Base-by-base conservation (phyloP, 1,140 invertebrate genomes). In the Ditylenchus dipsaci region DNA sequence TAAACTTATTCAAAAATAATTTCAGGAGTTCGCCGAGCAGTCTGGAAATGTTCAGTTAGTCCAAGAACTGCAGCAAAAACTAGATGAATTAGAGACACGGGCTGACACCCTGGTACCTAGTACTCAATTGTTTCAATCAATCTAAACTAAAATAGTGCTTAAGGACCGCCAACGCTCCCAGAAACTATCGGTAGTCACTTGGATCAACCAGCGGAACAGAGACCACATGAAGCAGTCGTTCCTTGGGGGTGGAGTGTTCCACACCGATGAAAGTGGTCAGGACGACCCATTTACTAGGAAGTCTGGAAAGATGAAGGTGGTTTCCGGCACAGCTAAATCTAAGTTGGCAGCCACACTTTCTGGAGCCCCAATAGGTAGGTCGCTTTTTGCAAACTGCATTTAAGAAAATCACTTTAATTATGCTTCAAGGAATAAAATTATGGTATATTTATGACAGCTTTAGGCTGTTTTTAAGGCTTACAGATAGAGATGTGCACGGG, bases 241-340 rank as follows among this genome's bases (percentile, higher is more conserved):
- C 58, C 56, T 76, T 17, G 63, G 62, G 21, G 33, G 63, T 23
- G 63, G 45, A 26, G 26, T 42, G 17, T 23, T 57, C n/a, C 21
- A 15, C 13, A 72, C 30, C 23, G 57, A 47, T 7, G 53, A 26
- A 21, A 60, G 64, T 29, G 45, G 29, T n/a, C 64, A 76, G 21
- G 75, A 76, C 27, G 75, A 76, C 68, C 75, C 75, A 19, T 76
- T 76, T 23, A 76, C 75, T 5, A 49, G 75, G 29, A 76, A 76
- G 60, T 78, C 75, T 15, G 62, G 42, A 15, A 60, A 64, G 5
- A 71, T 63, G 60, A 63, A 62, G 42, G 68, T 76, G n/a, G 76
- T 76, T 15, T 64, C 76, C 27, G 75, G 75, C 27, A 15, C 21
- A 17, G 13, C 65, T 13, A 78, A 61, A 26, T 42, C 15, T 23